These are phyloP conservation scores for Keiferia lycopersicella DNA, from an alignment of 2,888 invertebrate genomes.

Conservation along the genomic window DNA sequence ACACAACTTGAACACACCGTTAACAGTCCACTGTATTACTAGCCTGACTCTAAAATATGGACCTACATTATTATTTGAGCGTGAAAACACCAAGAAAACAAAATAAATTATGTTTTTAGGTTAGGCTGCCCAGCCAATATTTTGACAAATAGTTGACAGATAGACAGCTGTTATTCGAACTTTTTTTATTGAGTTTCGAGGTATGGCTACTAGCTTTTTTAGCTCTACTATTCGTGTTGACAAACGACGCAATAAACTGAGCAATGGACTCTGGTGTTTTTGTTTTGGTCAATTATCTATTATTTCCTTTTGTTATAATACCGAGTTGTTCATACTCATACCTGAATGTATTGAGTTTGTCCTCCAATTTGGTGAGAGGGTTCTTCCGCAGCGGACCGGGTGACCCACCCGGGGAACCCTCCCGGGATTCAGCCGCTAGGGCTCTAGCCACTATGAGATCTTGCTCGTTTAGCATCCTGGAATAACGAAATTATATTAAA, in stretches of 20 bases:
- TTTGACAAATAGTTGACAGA: conserved; percentile 5
- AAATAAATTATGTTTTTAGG: not conserved
- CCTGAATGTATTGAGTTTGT: conserved; percentile 87
- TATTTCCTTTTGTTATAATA: not conserved
- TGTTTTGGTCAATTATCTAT: no score
- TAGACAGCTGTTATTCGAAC: not conserved
- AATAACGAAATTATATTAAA: conserved; percentile 4
- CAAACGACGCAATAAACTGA: not conserved
- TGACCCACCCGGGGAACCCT: conserved; percentile 81
- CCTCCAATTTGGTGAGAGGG: conserved; percentile 81
- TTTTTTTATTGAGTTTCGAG: not conserved
- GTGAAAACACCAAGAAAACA: conserved; percentile 4
- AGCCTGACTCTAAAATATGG: not conserved
- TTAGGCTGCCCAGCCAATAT: conserved; percentile 1
- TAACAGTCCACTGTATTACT: not conserved
- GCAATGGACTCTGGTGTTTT: no score
- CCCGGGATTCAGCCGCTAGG: conserved; percentile 82
- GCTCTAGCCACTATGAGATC: conserved; percentile 87
- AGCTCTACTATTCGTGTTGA: not conserved
- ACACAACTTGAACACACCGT: conserved; percentile 20
- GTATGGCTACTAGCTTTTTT: not conserved
- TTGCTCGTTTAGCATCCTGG: conserved; percentile 84
- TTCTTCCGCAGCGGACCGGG: conserved; percentile 84
- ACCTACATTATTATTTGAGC: not conserved
- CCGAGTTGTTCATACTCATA: conserved; percentile 41